Base-by-base conservation (phyloP, 2,888 invertebrate genomes). In the Physocephala rufipes region DNA sequence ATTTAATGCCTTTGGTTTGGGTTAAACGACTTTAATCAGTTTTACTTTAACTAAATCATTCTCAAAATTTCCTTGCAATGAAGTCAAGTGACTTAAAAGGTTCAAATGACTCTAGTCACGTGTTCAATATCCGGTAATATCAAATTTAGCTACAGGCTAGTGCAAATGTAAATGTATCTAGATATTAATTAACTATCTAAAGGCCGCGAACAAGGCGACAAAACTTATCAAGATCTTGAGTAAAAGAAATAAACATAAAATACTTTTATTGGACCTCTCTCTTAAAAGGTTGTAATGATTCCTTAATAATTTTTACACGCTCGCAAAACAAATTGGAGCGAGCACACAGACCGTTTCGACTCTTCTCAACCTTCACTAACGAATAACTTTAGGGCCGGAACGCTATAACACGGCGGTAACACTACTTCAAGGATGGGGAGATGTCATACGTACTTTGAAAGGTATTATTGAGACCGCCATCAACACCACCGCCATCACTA, bases 11-110 rank as follows among this genome's bases (percentile, higher is more conserved):
- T 53, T 53, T 30, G 65, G 65, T 66, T 73, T 71, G 81, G 81
- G 82, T 81, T 82, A 82, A 82, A 82, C 81, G 82, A 80, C 81
- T 82, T 81, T 81, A 82, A 82, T 80, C 82, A 82, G 78, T 78
- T 68, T 79, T 78, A 77, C 79, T 76, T 77, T 78, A 78, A 67
- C 76, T 72, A 45, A 71, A 74, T 71, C 74, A 73, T 67, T 28
- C 28, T 47, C 67, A 68, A 36, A 36, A 36, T 9, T 36, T 9
- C 5, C 36, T 36, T 49, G 69, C 16, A 19, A 45, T 28, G 21
- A 67, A 76, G 74, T 75, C 79, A 79, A 80, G 78, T 78, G 75
- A 72, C 71, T 67, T 49, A 68, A 64, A 71, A 59, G 65, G 75
- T 70, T 58, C 12, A 15, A 7, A 1, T 9, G n/a, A n/a, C 12